Evolutionary conservation across 2,888 invertebrate genomes (phyloP).

Genomic region (Cyaniris semiargus): DNA sequence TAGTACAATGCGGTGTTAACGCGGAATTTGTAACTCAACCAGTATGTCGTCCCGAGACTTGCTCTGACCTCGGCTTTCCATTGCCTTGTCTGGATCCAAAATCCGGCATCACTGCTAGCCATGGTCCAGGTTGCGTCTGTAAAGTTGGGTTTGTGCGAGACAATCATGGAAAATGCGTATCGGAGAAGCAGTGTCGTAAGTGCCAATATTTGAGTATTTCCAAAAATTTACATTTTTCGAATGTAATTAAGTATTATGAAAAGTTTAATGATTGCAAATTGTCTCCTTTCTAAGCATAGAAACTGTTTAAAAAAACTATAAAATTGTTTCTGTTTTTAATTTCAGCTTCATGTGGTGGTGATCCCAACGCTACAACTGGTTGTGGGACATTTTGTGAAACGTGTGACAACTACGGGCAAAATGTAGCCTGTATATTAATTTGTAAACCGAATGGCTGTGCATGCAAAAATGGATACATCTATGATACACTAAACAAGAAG

Average conservation of each 20-base stretch:
- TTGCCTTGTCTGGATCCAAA: not conserved
- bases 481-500: constrained; percentile 8
- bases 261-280: no score
- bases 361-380: constrained; percentile 45
- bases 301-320: no score
- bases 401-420: constrained; percentile 42
- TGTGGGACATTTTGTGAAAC: constrained; percentile 42
- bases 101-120: not conserved
- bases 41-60: constrained; percentile 44
- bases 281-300: no score
- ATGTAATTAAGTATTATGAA: no score
- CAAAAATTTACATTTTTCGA: no score
- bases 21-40: constrained; percentile 38
- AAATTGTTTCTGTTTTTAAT: no score
- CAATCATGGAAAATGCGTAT: constrained; percentile 1
- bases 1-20: constrained; percentile 15
- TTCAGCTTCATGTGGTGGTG: constrained; percentile 45
- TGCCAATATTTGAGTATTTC: not conserved
- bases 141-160: constrained; percentile 27
- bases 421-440: constrained; percentile 33
- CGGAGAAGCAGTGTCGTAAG: constrained; percentile 26
- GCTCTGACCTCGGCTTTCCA: not conserved
- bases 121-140: constrained; percentile 24
- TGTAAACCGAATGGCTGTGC: not conserved
- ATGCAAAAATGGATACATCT: constrained; percentile 26